A percentile compares a stretch with the other conserved stretches of the same genome.
Conservation (phyloP, 1,140 invertebrate genomes). For the Bradynema listronoti region DNA sequence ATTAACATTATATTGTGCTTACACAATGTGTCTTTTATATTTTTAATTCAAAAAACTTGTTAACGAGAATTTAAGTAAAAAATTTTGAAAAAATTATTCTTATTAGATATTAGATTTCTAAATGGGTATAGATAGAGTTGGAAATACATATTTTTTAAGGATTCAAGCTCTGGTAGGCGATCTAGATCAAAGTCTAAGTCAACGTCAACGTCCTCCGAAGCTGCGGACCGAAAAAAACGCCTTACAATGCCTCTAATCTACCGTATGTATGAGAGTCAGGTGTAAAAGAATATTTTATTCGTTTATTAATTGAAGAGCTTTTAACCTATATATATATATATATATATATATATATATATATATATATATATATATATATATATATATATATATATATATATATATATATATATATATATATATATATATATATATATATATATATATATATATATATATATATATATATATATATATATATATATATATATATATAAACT, state of each 20-base stretch:
- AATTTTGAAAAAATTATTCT: background rate
- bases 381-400: too few relatives aligned
- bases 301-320: slow-evolving; percentile 1
- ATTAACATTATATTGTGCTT: too few relatives aligned
- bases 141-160: background rate
- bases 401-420: too few relatives aligned
- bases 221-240: slow-evolving; percentile 23
- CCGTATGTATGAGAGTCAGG: slow-evolving; percentile 39
- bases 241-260: slow-evolving; percentile 41
- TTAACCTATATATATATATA: too few relatives aligned
- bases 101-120: background rate
- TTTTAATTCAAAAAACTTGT: background rate
- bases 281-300: too few relatives aligned
- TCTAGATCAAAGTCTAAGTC: slow-evolving; percentile 5
- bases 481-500: too few relatives aligned
- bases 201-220: slow-evolving; percentile 23
- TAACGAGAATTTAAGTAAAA: background rate
- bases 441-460: too few relatives aligned
- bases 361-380: too few relatives aligned
- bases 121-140: background rate
- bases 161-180: too few relatives aligned
- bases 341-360: too few relatives aligned
- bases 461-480: too few relatives aligned
- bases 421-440: too few relatives aligned
- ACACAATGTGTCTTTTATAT: slow-evolving; percentile 3